Evolutionary conservation across 1,140 invertebrate genomes (phyloP).

Genomic region (Danaus melanippus): DNA sequence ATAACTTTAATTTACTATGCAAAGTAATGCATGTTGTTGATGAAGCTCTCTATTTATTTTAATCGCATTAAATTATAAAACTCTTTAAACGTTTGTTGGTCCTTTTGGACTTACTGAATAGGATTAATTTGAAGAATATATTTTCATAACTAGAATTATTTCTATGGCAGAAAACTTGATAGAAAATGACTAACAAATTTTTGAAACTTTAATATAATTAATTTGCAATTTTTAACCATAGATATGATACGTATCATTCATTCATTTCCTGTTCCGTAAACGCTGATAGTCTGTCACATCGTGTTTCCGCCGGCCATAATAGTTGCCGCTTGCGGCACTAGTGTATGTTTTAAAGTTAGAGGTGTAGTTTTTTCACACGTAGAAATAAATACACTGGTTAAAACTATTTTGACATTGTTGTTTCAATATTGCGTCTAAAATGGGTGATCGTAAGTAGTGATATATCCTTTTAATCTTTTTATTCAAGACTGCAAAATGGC

Average conservation of each 20-base stretch:
- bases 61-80: too few relatives aligned
- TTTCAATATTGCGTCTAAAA: conserved; percentile 18
- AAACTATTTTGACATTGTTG: not conserved
- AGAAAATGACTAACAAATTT: too few relatives aligned
- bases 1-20: too few relatives aligned
- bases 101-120: too few relatives aligned
- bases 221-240: too few relatives aligned
- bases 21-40: too few relatives aligned
- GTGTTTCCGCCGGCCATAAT: conserved; percentile 26
- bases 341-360: conserved; percentile 2
- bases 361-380: conserved; percentile 1
- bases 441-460: conserved; percentile 54
- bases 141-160: too few relatives aligned
- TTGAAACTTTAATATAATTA: too few relatives aligned
- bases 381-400: conserved; percentile 1
- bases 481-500: not conserved
- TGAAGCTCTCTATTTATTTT: too few relatives aligned
- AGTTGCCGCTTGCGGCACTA: conserved; percentile 12
- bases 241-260: not conserved
- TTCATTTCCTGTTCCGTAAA: conserved; percentile 18
- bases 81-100: too few relatives aligned
- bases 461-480: conserved; percentile 10
- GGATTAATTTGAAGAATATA: too few relatives aligned
- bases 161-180: too few relatives aligned
- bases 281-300: conserved; percentile 14